Base-by-base conservation (phyloP, 2,797 vertebrate species). In the Channallabes apus region DNA sequence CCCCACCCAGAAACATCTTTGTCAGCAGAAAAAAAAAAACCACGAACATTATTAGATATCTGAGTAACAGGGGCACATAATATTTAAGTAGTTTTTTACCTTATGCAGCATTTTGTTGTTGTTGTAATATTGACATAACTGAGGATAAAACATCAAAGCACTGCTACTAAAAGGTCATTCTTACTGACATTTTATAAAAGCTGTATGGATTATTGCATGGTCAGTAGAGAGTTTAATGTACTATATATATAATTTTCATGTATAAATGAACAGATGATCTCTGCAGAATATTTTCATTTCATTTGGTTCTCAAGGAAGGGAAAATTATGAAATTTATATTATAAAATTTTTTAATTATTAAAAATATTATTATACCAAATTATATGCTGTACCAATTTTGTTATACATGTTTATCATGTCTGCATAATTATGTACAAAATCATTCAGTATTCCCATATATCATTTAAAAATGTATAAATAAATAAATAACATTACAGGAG, bases 11-110 rank as follows among this genome's bases (percentile, higher is more conserved):
- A 32, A 76, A 35, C 20, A 12, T 7, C 56, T 38, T 59, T 17
- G 4, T 80, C 79, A 80, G 51, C 65, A 82, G 46, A 69, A 69
- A 46, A 22, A 29, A 12, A 12, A 29, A 14, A 6, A 17, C 1
- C 71, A 24, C 29, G 61, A 59, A 61, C 20, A 59, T 11, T 17
- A 2, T 15, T 46, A 64, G n/a, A 76, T 75, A 38, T 18, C 4
- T 83, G 41, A 35, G n/a, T 11, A 54, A 64, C 24, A 18, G 41
- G 69, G 82, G 9, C 64, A 15, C 1, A 15, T 88, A 85, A 29
- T 75, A 51, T 65, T 81, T 38, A 24, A 80, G 38, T 46, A 14
- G 65, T 29, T 82, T 51, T 82, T 83, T 86, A 35, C 68, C 84
- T 69, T 51, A 11, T 69, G 83, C 77, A 64, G 75, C 68, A 38